These are phyloP conservation scores for Belonocnema kinseyi DNA, from an alignment of 1,140 invertebrate species.

Conservation along the genomic window DNA sequence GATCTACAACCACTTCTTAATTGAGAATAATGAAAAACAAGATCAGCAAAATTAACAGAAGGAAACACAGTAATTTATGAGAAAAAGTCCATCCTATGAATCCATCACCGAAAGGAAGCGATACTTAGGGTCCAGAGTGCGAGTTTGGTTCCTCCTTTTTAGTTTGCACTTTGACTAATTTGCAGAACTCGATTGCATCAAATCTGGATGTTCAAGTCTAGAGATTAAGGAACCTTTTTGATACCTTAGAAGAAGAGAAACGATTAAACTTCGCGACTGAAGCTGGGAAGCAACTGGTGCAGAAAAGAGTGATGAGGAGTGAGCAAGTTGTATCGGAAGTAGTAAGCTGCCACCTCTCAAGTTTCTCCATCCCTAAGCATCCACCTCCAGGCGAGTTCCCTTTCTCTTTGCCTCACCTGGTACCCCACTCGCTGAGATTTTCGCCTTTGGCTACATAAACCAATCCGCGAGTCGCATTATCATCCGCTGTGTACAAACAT, in stretches of 20 bases:
- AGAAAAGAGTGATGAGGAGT: background rate
- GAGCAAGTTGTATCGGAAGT: constrained; percentile 37
- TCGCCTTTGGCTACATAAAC: constrained; percentile 50
- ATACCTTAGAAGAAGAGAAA: background rate
- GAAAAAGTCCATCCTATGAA: too few species aligned
- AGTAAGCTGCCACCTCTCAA: constrained; percentile 36
- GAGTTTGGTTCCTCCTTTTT: background rate
- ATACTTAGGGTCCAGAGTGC: too few species aligned
- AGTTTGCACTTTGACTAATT: too few species aligned
- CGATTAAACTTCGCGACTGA: background rate
- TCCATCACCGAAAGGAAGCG: too few species aligned
- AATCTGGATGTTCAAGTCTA: background rate
- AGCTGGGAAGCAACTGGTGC: background rate
- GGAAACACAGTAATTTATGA: too few species aligned
- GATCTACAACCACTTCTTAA: too few species aligned
- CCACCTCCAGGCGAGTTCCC: constrained; percentile 53
- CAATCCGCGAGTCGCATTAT: constrained; percentile 49
- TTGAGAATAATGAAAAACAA: too few species aligned
- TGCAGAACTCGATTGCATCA: background rate
- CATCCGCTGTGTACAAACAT: constrained; percentile 56
- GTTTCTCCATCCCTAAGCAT: constrained; percentile 43
- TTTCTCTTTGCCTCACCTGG: constrained; percentile 47
- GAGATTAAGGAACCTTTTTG: background rate
- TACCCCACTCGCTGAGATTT: constrained; percentile 52
- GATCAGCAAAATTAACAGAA: too few species aligned